phyloP scores from a whole-genome alignment of 2,888 invertebrate species.

The Loripinus fragilis region DNA sequence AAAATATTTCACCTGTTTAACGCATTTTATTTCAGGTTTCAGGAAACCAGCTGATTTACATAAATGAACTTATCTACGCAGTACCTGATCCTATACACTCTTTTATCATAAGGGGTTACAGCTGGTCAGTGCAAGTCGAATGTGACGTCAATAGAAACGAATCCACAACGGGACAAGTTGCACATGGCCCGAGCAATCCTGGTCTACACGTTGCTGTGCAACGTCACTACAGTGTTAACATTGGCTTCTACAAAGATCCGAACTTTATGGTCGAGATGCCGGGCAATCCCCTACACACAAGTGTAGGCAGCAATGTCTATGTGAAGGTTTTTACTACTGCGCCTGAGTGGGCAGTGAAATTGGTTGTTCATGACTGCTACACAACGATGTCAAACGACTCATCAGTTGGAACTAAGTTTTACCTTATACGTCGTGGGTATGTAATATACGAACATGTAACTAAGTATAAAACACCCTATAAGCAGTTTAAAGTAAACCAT shows the following conservation, averaged over 20 bases:
- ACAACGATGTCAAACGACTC: conserved; percentile 35
- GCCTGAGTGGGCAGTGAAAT: conserved; percentile 40
- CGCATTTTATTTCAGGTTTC: conserved; percentile 15
- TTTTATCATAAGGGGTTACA: conserved; percentile 57
- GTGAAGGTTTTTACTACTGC: conserved; percentile 44
- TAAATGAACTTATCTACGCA: conserved; percentile 59
- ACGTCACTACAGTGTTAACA: conserved; percentile 38
- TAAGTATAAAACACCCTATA: no score
- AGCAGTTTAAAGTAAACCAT: no score
- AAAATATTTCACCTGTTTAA: no score
- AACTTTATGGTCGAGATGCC: conserved; percentile 21
- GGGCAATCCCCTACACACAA: conserved; percentile 29
- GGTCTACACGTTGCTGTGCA: conserved; percentile 24
- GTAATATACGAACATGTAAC: no score
- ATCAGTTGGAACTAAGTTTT: conserved; percentile 33
- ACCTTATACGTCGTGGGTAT: conserved; percentile 44
- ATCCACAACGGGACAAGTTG: conserved; percentile 36
- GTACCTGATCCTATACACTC: conserved; percentile 55
- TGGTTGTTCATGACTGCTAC: conserved; percentile 46
- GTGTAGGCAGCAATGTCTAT: conserved; percentile 45
- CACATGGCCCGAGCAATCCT: conserved; percentile 20
- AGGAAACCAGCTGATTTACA: conserved; percentile 45
- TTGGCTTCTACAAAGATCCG: conserved; percentile 46
- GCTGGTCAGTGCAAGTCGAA: conserved; percentile 54
- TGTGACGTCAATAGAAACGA: conserved; percentile 55